Base-by-base conservation (phyloP, 2,797 vertebrate species). In the Tragelaphus oryx region DNA sequence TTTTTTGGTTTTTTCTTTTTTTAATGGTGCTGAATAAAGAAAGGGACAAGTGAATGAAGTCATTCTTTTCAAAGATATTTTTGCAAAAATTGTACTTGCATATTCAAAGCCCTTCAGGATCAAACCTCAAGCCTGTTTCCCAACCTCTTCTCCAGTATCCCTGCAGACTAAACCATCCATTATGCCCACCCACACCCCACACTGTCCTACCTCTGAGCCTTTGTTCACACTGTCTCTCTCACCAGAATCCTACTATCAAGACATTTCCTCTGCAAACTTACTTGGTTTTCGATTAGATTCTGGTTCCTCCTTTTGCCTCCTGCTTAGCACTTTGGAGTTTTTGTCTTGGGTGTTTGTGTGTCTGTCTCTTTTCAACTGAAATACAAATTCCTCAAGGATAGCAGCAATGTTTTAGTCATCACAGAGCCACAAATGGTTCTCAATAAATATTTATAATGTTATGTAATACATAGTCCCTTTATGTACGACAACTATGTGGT, bases 401-500 rank as follows among this genome's bases (percentile, higher is more conserved):
- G 75, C 9, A 82, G 46, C 30, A 88, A 20, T 48, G 20, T 75
- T 59, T 83, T 62, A 84, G 44, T 74, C 55, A 91, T 41, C 62
- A n/a, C 28, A 82, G 68, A 91, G 30, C 46, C 50, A 87, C 84
- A 93, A 80, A 75, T 48, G 16, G 8, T 87, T 86, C 89, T 87
- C 37, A 37, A 41, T 81, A 96, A 93, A 76, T 95, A 96, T 81
- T 93, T 89, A 89, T 37, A 57, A 20, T 60, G 55, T 79, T 93
- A 83, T 33, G 44, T 74, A 92, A 92, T 48, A n/a, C n/a, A 89
- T 48, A 92, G 13, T 41, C 59, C 7, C 22, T 41, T 83, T 48
- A 52, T 76, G 55, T 13, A 89, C 80, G 16, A 79, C 48, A 75
- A 94, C 8, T 78, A 4, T 78, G 10, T 82, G 17, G 24, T 86